These are phyloP conservation scores for Danio aesculapii DNA, from an alignment of 2,797 vertebrate genomes.

Conservation along the genomic window DNA sequence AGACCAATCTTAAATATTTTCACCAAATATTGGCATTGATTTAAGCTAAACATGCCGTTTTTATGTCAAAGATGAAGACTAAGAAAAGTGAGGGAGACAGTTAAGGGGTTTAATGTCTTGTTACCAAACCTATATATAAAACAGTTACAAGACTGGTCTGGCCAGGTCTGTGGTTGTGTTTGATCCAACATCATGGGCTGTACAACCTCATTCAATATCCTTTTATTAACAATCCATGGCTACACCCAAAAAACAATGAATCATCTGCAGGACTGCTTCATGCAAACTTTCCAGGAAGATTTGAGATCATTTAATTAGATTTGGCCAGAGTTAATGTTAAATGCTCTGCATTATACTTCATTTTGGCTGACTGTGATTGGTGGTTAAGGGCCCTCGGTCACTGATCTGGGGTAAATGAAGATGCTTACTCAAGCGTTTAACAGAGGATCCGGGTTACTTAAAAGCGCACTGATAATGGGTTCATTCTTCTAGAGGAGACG, in stretches of 20 bases:
- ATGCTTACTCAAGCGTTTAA: constrained; percentile 1
- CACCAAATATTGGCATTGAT: too few relatives aligned
- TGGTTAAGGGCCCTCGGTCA: not conserved
- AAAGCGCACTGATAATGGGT: not conserved
- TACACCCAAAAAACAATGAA: constrained; percentile 1
- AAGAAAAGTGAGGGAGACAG: too few relatives aligned
- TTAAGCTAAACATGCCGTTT: too few relatives aligned
- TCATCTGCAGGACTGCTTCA: not conserved
- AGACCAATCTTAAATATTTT: too few relatives aligned
- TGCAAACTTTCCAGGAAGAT: not conserved
- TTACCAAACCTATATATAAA: not conserved
- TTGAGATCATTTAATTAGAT: not conserved
- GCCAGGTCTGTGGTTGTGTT: not conserved
- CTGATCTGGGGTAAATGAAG: constrained; percentile 14
- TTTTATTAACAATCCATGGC: not conserved
- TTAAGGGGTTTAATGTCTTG: too few relatives aligned
- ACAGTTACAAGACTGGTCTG: not conserved
- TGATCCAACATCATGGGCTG: not conserved
- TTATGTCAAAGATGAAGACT: too few relatives aligned
- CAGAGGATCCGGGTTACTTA: not conserved
- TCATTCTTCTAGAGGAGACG: not conserved
- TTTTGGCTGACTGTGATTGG: not conserved
- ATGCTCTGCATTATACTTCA: not conserved
- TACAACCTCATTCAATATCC: not conserved
- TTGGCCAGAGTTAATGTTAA: constrained; percentile 1